Evolutionary conservation across 2,888 invertebrate species (phyloP).

Genomic region (Lycaena phlaeas): DNA sequence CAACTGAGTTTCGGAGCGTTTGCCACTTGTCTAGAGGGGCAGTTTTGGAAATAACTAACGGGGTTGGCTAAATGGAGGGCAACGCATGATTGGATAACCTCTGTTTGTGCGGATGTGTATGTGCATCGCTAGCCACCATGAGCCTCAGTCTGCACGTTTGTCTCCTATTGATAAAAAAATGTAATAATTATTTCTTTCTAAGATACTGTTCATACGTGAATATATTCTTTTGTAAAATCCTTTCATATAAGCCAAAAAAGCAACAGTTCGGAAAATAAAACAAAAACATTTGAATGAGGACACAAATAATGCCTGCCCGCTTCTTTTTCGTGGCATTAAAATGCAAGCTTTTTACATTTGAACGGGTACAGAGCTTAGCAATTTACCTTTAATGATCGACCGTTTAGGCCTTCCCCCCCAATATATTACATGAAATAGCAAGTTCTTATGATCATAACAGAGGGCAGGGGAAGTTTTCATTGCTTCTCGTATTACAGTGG

Average conservation of each 20-base stretch:
- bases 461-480: background rate
- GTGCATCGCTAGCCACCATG: too few species aligned
- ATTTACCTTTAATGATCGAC: conserved; percentile 61
- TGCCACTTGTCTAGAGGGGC: too few species aligned
- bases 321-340: conserved; percentile 25
- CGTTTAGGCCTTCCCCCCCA: conserved; percentile 55
- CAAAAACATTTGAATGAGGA: background rate
- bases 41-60: too few species aligned
- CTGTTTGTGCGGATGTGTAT: too few species aligned
- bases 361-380: conserved; percentile 54
- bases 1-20: too few species aligned
- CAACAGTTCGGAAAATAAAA: background rate
- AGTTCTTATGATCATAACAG: conserved; percentile 9
- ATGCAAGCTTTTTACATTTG: conserved; percentile 43
- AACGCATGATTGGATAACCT: too few species aligned
- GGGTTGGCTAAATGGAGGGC: too few species aligned
- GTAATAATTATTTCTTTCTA: too few species aligned
- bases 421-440: conserved; percentile 52
- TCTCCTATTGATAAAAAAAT: too few species aligned
- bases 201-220: too few species aligned
- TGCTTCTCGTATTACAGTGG: conserved; percentile 57
- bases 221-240: background rate
- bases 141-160: too few species aligned
- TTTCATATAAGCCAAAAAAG: background rate
- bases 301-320: background rate